Base-by-base conservation (phyloP, 2,113 vertebrate genomes). In the Oreotrochilus melanogaster region DNA sequence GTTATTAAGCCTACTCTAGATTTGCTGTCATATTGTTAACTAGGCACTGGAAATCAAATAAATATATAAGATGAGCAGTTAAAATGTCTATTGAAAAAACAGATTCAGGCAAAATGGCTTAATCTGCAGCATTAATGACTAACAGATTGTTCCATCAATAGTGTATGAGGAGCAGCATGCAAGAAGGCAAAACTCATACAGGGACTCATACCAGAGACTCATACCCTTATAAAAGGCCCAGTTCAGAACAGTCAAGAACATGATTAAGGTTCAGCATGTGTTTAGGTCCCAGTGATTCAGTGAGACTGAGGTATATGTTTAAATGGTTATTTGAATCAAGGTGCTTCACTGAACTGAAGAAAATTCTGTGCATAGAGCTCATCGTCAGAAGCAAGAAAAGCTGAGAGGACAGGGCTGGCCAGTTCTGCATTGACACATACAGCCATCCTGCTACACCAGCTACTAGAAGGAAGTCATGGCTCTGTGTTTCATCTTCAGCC, bases 21-120 rank as follows among this genome's bases (percentile, higher is more conserved):
- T 89, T 91, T 93, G 92, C 93, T 97, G 84, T 93, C 93, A 91
- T 88, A 82, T 93, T 87, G 66, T 47, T 92, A 96, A 95, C 95
- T 66, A 93, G 86, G 92, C 75, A 72, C 56, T 53, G 74, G 62
- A 96, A 95, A 95, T 88, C 79, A 96, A 95, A 95, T 93, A 96
- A 94, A 95, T 94, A 73, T 58, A 80, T 39, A 62, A 89, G 95
- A 92, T 0, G 66, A 96, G 86, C 86, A 89, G 73, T 88, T 95
- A 89, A 96, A 89, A 96, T 42, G 42, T 88, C 89, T 94, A 62
- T 13, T 6, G 66, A 85, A 94, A 92, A 95, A 92, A 56, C 58
- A 83, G 60, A 93, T 84, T 86, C 69, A 54, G 86, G 92, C 84
- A 90, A 95, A 96, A 96, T 48, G 45, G 71, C 82, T 95, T 95